phyloP scores from a whole-genome alignment of 1,140 invertebrate genomes.

The Goniozus legneri region DNA sequence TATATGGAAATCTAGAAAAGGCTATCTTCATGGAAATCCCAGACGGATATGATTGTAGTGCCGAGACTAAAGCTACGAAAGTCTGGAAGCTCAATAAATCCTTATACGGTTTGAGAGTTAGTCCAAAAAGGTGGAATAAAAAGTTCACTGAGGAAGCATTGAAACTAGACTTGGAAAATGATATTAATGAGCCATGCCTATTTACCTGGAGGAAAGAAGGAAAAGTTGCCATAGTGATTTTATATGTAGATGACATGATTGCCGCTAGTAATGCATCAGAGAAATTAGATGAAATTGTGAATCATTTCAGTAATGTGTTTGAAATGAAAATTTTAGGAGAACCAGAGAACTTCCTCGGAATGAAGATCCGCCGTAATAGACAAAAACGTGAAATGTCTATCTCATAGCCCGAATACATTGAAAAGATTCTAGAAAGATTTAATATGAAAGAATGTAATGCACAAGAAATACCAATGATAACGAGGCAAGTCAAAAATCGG shows the following conservation, averaged over 20 bases:
- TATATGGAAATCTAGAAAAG: constrained; percentile 22
- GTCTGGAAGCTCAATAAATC: constrained; percentile 19
- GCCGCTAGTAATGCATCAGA: not conserved
- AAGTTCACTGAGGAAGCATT: constrained; percentile 16
- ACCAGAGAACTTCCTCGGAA: not conserved
- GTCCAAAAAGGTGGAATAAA: constrained; percentile 18
- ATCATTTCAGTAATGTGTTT: constrained; percentile 1
- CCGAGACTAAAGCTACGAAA: constrained; percentile 1
- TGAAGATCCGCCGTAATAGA: not conserved
- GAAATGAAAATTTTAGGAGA: not conserved
- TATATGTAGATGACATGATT: not conserved
- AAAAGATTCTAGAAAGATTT: constrained; percentile 24
- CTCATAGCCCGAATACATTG: not conserved
- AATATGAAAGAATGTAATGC: constrained; percentile 29
- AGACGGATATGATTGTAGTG: constrained; percentile 14
- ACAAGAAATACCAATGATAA: constrained; percentile 24
- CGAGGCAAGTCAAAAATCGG: constrained; percentile 1
- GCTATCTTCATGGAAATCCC: constrained; percentile 26
- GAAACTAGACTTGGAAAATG: constrained; percentile 1
- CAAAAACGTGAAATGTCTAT: not conserved
- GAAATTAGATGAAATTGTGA: not conserved
- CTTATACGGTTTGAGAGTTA: constrained; percentile 18
- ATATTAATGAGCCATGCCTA: not conserved
- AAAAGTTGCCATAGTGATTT: not conserved
- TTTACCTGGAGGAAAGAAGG: not conserved